These are phyloP conservation scores for Ptychochromis oligacanthus DNA, from an alignment of 2,113 vertebrate genomes.

Conservation along the genomic window DNA sequence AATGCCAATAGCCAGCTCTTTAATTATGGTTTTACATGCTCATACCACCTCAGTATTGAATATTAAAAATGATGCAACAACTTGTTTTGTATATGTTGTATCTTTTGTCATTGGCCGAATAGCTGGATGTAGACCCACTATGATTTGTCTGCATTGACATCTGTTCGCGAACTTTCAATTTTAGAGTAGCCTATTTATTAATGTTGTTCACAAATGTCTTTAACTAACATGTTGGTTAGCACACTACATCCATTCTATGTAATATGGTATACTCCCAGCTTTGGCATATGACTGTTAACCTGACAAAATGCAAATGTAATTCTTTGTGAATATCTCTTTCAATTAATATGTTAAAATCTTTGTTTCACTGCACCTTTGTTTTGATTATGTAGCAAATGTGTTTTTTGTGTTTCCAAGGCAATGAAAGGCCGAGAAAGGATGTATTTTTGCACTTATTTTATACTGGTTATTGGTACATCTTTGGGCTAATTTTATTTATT, in stretches of 20 bases:
- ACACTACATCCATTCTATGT: constrained; percentile 15
- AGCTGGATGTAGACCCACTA: neutral
- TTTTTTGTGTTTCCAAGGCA: neutral
- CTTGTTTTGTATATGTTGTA: constrained; percentile 18
- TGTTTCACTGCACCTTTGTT: constrained; percentile 31
- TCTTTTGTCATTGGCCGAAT: neutral
- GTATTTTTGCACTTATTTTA: constrained; percentile 29
- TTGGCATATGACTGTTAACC: constrained; percentile 55
- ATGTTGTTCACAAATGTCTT: constrained; percentile 22
- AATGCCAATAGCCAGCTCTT: constrained; percentile 16
- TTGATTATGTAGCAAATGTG: constrained; percentile 16
- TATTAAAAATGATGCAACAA: constrained; percentile 17
- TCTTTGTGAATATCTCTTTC: neutral
- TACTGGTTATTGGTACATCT: constrained; percentile 40
- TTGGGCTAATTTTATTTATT: neutral
- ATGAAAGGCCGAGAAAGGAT: neutral
- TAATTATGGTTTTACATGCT: constrained; percentile 8
- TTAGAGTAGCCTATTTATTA: constrained; percentile 44
- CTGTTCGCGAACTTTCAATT: neutral
- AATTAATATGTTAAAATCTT: neutral
- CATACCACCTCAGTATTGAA: constrained; percentile 14
- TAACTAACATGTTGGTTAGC: neutral
- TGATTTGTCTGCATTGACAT: constrained; percentile 2
- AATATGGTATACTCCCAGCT: constrained; percentile 20
- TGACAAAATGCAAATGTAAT: neutral